These are phyloP conservation scores for Trachelus iudaicus DNA, from an alignment of 2,888 invertebrate genomes.

Conservation along the genomic window DNA sequence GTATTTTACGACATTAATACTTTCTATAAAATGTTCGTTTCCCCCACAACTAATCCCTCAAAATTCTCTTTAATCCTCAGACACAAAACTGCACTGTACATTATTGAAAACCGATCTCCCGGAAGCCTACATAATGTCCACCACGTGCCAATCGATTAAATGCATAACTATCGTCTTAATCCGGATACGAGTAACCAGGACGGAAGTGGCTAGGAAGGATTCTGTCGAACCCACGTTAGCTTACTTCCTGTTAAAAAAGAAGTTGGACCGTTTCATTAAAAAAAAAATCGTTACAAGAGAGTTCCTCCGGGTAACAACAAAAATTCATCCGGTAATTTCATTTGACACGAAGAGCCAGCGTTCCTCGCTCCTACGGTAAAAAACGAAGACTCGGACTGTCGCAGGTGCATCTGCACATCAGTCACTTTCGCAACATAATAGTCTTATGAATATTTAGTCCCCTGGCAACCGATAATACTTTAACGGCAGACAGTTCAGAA, in stretches of 20 bases:
- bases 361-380: neutral
- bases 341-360: neutral
- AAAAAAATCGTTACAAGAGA: constrained; percentile 6
- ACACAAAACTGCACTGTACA: neutral
- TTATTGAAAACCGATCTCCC: neutral
- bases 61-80: neutral
- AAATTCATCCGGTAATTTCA: constrained; percentile 30
- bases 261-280: neutral
- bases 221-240: constrained; percentile 15
- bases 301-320: constrained; percentile 46
- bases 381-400: neutral
- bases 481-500: neutral
- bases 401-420: neutral
- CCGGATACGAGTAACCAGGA: constrained; percentile 35
- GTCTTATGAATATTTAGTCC: neutral
- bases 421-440: neutral
- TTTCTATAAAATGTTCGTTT: neutral
- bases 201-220: constrained; percentile 39
- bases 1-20: neutral
- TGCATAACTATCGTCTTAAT: constrained; percentile 21
- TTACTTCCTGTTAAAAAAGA: constrained; percentile 17
- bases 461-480: neutral
- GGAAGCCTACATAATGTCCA: constrained; percentile 7
- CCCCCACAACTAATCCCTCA: neutral
- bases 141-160: constrained; percentile 9